These are phyloP conservation scores for Tinamus guttatus DNA, from an alignment of 2,113 vertebrate genomes.

Conservation along the genomic window DNA sequence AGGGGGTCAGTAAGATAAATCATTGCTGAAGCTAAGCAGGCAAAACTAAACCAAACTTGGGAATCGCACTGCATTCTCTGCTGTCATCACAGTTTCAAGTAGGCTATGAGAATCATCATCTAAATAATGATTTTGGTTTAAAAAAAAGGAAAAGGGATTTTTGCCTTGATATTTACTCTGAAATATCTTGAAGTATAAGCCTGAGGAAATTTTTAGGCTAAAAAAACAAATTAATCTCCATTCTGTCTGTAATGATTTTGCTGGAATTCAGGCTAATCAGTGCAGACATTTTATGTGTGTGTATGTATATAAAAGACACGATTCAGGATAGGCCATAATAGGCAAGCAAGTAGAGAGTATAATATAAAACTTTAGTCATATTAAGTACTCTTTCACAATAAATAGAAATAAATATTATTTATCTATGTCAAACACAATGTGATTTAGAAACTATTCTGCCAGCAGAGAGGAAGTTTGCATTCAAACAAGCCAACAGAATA, in stretches of 20 bases:
- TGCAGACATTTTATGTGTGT: not conserved
- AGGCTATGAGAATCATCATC: not conserved
- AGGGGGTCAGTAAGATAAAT: not conserved
- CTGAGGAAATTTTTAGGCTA: not conserved
- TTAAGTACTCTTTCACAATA: not conserved
- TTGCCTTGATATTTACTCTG: not conserved
- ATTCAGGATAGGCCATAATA: not conserved
- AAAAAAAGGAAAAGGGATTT: not conserved
- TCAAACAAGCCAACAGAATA: not conserved
- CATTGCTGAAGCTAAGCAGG: not conserved
- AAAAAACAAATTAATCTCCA: not conserved
- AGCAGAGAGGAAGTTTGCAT: not conserved
- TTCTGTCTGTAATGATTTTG: not conserved
- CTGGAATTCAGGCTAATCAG: not conserved
- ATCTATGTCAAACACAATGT: not conserved
- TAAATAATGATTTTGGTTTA: not conserved
- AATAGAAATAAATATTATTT: slow-evolving; percentile 47
- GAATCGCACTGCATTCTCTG: not conserved
- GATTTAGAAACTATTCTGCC: slow-evolving; percentile 13
- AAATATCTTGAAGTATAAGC: not conserved
- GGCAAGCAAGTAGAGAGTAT: not conserved
- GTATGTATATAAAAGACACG: not conserved
- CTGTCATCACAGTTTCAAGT: not conserved
- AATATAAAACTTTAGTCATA: not conserved
- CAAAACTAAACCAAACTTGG: not conserved